These are phyloP conservation scores for Mormyrops boulengeri DNA, from an alignment of 2,797 vertebrate species.

Conservation along the genomic window DNA sequence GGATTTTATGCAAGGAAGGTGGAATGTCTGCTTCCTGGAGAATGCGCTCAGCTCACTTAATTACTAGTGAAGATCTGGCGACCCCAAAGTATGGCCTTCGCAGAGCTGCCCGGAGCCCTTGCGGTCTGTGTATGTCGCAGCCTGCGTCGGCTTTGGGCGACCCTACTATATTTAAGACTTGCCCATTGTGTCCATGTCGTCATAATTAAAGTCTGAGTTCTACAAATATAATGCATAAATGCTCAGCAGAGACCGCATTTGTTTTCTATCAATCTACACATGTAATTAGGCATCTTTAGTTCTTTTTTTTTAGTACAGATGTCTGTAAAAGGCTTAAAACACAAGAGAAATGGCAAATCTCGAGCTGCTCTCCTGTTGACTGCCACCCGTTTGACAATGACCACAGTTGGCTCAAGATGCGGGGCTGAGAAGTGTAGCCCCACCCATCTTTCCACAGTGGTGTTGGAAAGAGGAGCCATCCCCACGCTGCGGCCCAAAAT, in stretches of 20 bases:
- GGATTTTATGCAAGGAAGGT: not conserved
- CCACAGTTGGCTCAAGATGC: not conserved
- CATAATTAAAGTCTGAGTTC: not conserved
- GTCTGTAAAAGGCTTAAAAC: not conserved
- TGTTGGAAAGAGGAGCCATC: not conserved
- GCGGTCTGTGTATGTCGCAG: not conserved
- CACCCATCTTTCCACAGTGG: not conserved
- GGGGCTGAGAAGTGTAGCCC: not conserved
- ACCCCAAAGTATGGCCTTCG: not conserved
- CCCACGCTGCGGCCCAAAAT: not conserved
- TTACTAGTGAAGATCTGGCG: not conserved
- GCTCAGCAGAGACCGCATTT: not conserved
- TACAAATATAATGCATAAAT: not conserved
- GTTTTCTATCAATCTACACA: not conserved
- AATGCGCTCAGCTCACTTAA: not conserved
- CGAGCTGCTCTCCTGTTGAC: not conserved
- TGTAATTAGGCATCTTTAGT: not conserved
- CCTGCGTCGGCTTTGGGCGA: not conserved
- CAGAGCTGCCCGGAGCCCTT: not conserved
- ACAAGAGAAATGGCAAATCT: not conserved
- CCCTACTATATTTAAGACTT: not conserved
- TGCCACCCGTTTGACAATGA: not conserved
- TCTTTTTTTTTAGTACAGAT: not conserved
- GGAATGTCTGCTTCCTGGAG: not conserved
- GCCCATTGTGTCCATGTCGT: not conserved